Conservation (phyloP, 2,113 vertebrate species). For the Poicephalus gulielmi region DNA sequence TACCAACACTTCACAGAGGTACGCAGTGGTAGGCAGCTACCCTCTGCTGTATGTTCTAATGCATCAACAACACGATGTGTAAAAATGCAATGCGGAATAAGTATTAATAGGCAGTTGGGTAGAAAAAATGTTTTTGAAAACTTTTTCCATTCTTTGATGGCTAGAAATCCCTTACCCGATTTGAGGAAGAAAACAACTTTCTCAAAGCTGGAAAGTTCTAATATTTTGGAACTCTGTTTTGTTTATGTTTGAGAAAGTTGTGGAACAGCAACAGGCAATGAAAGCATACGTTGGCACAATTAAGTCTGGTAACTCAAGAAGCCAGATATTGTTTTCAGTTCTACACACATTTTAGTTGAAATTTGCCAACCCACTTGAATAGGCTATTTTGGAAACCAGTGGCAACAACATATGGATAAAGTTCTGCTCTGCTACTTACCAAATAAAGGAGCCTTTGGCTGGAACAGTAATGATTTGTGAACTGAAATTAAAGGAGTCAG, state of each 20-base stretch:
- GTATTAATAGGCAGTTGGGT: background rate
- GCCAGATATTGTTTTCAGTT: conserved; percentile 62
- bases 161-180: conserved; percentile 25
- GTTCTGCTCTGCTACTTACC: conserved; percentile 53
- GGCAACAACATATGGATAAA: conserved; percentile 59
- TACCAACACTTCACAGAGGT: fast-evolving
- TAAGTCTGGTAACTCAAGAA: conserved; percentile 55
- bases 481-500: conserved; percentile 9
- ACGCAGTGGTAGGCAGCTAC: background rate
- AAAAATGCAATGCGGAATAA: background rate
- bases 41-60: background rate
- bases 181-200: conserved; percentile 55
- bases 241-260: conserved; percentile 60
- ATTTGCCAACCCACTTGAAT: conserved; percentile 56
- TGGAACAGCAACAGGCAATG: conserved; percentile 60
- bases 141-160: conserved; percentile 57
- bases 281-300: conserved; percentile 65
- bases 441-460: conserved; percentile 43
- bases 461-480: conserved; percentile 16
- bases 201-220: conserved; percentile 62
- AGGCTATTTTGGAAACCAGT: conserved; percentile 47
- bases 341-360: conserved; percentile 27
- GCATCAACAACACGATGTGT: background rate
- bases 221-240: conserved; percentile 56
- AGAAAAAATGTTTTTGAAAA: conserved; percentile 41